These are phyloP conservation scores for Panagrolaimus sp. DNA, from an alignment of 1,140 invertebrate genomes.

Conservation along the genomic window DNA sequence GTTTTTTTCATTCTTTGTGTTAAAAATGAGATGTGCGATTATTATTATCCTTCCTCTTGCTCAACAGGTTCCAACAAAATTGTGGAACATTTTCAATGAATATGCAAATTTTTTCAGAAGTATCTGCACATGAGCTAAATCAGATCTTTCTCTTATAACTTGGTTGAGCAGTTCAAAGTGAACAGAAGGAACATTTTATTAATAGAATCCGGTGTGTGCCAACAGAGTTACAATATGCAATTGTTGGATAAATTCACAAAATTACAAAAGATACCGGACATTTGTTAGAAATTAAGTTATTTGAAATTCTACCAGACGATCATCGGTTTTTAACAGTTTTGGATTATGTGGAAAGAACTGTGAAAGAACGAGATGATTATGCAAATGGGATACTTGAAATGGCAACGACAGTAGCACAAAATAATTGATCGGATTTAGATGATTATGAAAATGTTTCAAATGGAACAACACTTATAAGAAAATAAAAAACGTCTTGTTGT, in stretches of 20 bases:
- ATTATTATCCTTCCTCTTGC: too few relatives aligned
- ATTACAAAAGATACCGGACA: slow-evolving; percentile 4
- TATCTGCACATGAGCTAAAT: slow-evolving; percentile 75
- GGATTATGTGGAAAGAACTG: slow-evolving; percentile 27
- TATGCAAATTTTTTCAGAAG: too few relatives aligned
- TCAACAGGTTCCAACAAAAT: too few relatives aligned
- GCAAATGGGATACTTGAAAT: slow-evolving; percentile 35
- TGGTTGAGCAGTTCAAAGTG: slow-evolving; percentile 88
- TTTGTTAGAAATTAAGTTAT: neutral
- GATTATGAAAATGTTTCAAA: too few relatives aligned
- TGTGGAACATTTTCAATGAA: too few relatives aligned
- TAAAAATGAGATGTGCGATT: too few relatives aligned
- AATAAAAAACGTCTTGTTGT: slow-evolving; percentile 11
- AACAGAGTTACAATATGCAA: slow-evolving; percentile 17
- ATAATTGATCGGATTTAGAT: too few relatives aligned
- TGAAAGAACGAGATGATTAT: slow-evolving; percentile 38
- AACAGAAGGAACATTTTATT: slow-evolving; percentile 84
- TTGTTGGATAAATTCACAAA: slow-evolving; percentile 35
- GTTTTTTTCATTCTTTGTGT: too few relatives aligned
- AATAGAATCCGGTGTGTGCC: slow-evolving; percentile 57
- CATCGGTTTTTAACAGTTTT: slow-evolving; percentile 25
- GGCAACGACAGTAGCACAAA: too few relatives aligned
- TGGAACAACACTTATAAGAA: slow-evolving; percentile 1
- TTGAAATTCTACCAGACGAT: slow-evolving; percentile 29
- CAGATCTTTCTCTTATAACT: slow-evolving; percentile 77